These are phyloP conservation scores for Urophycis tenuis DNA, from an alignment of 2,797 vertebrate genomes.

Conservation along the genomic window DNA sequence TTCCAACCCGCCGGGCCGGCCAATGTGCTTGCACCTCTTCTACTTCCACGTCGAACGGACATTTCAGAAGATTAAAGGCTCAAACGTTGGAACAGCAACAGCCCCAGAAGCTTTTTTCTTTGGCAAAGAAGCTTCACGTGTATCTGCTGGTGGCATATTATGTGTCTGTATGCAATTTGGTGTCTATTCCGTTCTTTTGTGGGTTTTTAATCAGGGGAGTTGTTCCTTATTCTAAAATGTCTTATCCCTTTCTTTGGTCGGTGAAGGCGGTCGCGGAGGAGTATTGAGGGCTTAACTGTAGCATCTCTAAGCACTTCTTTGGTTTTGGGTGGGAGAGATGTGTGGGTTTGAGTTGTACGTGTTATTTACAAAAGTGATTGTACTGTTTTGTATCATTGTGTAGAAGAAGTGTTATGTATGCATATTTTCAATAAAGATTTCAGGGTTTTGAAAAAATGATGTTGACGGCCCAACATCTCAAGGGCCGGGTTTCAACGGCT, in stretches of 20 bases:
- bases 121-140: constrained; percentile 21
- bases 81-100: not conserved
- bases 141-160: constrained; percentile 56
- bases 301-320: constrained; percentile 59
- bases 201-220: constrained; percentile 50
- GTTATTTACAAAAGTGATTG: constrained; percentile 54
- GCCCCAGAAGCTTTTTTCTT: not conserved
- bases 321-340: constrained; percentile 44
- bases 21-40: constrained; percentile 41
- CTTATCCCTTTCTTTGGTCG: constrained; percentile 55
- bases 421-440: constrained; percentile 64
- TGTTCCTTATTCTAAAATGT: constrained; percentile 62
- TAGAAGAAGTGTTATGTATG: constrained; percentile 54
- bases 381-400: constrained; percentile 60
- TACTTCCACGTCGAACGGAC: constrained; percentile 22
- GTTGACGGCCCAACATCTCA: constrained; percentile 43
- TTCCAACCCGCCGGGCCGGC: constrained; percentile 37
- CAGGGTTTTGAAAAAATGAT: constrained; percentile 67
- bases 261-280: constrained; percentile 42
- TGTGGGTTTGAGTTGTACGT: constrained; percentile 64
- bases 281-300: constrained; percentile 63
- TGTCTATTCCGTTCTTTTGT: constrained; percentile 58
- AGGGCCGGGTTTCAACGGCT: constrained; percentile 35
- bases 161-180: constrained; percentile 65
- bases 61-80: constrained; percentile 42